Percentiles rank a stretch among this genome's conserved stretches.
Evolutionary conservation across 64 coral and sea anemone genomes (phyloP).

Genomic region (Actinia equina): DNA sequence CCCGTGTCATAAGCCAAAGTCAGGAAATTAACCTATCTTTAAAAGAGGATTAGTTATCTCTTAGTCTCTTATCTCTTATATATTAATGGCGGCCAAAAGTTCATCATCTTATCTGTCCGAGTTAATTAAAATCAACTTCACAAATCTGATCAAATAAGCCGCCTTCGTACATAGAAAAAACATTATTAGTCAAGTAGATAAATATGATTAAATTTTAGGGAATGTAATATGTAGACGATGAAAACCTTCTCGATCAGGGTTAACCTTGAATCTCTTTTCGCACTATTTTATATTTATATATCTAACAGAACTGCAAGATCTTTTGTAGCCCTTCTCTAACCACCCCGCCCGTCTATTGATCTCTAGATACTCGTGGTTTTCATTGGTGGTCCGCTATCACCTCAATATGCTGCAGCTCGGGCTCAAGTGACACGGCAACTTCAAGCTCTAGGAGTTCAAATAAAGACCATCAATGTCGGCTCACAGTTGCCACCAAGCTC

Average conservation of each 20-base stretch:
- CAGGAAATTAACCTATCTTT: background rate
- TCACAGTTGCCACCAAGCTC: background rate
- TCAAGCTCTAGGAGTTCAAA: background rate
- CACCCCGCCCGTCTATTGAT: background rate
- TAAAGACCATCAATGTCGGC: background rate
- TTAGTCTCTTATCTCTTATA: background rate
- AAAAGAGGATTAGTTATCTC: background rate
- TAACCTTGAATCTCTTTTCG: too few species aligned
- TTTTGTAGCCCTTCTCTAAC: too few species aligned
- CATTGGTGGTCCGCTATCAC: background rate
- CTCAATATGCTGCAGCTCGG: background rate
- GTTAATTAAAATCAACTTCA: background rate
- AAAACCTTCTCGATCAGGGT: too few species aligned
- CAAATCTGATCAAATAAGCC: background rate
- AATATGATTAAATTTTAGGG: too few species aligned
- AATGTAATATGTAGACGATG: too few species aligned
- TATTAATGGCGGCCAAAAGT: background rate
- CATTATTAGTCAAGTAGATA: background rate
- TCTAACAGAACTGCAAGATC: too few species aligned
- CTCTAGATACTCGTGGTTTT: background rate
- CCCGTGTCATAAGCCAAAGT: too few species aligned
- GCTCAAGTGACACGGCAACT: background rate
- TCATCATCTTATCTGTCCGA: background rate
- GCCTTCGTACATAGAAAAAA: background rate
- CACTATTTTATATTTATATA: too few species aligned